A percentile compares a stretch with the other conserved stretches of the same genome.
Evolutionary conservation across 2,797 vertebrate genomes (phyloP).

Genomic region (Gymnodraco acuticeps): DNA sequence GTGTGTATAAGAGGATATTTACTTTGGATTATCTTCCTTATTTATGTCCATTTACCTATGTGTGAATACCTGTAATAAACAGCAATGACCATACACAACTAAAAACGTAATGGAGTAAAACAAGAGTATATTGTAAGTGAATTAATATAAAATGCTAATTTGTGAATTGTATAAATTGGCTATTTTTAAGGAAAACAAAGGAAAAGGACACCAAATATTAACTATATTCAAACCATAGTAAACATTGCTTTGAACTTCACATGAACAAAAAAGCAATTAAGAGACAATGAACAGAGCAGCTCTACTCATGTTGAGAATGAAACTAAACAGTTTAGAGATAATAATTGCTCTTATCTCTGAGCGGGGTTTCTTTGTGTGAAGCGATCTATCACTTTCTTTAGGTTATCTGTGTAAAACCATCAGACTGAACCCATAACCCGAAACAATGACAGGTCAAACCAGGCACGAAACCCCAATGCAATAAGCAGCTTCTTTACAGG

Average conservation of each 20-base stretch:
- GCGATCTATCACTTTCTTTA: not conserved
- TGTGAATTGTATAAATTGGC: not conserved
- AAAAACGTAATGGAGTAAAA: not conserved
- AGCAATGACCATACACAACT: not conserved
- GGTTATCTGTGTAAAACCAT: not conserved
- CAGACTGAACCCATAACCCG: not conserved
- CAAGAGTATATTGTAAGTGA: not conserved
- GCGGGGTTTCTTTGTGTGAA: not conserved
- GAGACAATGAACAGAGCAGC: not conserved
- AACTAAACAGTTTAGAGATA: not conserved
- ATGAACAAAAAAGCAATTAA: not conserved
- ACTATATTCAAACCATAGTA: not conserved
- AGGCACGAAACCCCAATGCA: not conserved
- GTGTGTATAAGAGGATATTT: slow-evolving; percentile 34
- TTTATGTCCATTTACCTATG: slow-evolving; percentile 14
- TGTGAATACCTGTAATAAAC: not conserved
- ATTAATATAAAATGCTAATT: not conserved
- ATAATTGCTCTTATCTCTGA: slow-evolving; percentile 2
- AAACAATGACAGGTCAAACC: not conserved
- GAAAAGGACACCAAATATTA: not conserved
- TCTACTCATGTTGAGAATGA: slow-evolving; percentile 8
- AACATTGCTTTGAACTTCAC: not conserved
- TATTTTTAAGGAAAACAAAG: too few relatives aligned
- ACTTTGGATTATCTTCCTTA: slow-evolving; percentile 33
- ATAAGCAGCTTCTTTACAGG: slow-evolving; percentile 1